Base-by-base conservation (phyloP, 1,140 invertebrate genomes). In the Drosophila funebris region DNA sequence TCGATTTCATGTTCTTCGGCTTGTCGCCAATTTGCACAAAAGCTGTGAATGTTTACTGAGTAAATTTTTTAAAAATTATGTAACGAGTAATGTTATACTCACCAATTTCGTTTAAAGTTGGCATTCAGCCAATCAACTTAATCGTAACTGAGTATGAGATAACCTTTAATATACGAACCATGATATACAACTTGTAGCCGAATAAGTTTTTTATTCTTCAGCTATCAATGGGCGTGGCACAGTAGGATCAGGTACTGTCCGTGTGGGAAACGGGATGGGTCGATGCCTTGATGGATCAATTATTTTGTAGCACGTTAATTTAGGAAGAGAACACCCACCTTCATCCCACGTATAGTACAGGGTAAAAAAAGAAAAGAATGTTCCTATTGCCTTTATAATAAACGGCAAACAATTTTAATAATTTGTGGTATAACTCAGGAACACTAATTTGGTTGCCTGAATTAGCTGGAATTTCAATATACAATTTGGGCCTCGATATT, bases 11-110 rank as follows among this genome's bases (percentile, higher is more conserved):
- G 56, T 36, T 58, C 29, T 73, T 83, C 58, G 76, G 80, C 78
- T 75, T 67, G 46, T 74, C 70, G 79, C 74, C 79, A 78, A 56
- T 74, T 79, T 52, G 48, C 48, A 78, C 83, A 76, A 76, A 82
- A 78, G 83, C 83, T 88, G 83, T 88, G 83, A 88, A 89, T 88
- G 83, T 88, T 88, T 88, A 88, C 83, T 88, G 84, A 88, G 83
- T 88, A 88, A 88, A 88, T 88, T 88, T 78, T 64, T 56, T 48
- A 67, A 67, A 78, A 75, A 52, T 44, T 73, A 63, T 79, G 48
- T 62, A 78, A 82, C 70, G 58, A 69, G 69, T 66, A 54, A 64
- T 71, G 62, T 64, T 72, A 48, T 63, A 48, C 24, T 67, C 73
- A 53, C 44, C 63, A 13, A 64, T 29, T 37, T 71, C 31, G 41